Conservation (phyloP, 2,113 vertebrate genomes). For the Theristicus caerulescens region DNA sequence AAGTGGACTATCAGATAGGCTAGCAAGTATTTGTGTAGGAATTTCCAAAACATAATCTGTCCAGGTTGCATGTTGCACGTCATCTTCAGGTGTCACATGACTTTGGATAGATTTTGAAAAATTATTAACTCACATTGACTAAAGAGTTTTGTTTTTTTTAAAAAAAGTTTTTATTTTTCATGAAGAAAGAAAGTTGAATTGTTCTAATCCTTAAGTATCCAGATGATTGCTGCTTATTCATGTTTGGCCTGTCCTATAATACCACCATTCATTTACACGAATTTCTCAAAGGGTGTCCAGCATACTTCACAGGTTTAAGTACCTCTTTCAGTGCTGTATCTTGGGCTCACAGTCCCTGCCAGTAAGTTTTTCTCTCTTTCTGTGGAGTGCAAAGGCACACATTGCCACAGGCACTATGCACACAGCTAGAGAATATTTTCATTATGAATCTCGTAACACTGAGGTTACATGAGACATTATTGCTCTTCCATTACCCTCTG, state of each 20-base stretch:
- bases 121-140: background rate
- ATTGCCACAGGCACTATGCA: background rate
- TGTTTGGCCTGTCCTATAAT: background rate
- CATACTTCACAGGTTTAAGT: background rate
- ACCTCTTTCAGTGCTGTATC: background rate
- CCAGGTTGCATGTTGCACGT: background rate
- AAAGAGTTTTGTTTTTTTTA: background rate
- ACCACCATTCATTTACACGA: background rate
- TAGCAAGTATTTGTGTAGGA: background rate
- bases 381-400: background rate
- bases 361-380: background rate
- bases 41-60: background rate
- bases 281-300: background rate
- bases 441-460: background rate
- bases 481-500: background rate
- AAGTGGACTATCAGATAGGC: background rate
- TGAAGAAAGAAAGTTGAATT: background rate
- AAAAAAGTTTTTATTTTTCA: background rate
- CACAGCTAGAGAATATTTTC: slow-evolving; percentile 6
- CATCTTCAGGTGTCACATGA: background rate
- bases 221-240: background rate
- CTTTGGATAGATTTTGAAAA: background rate
- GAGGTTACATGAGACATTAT: background rate
- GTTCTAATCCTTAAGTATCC: background rate
- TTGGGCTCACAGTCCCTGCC: background rate